These are phyloP conservation scores for Telmatherina bonti DNA, from an alignment of 2,797 vertebrate genomes.

Conservation along the genomic window DNA sequence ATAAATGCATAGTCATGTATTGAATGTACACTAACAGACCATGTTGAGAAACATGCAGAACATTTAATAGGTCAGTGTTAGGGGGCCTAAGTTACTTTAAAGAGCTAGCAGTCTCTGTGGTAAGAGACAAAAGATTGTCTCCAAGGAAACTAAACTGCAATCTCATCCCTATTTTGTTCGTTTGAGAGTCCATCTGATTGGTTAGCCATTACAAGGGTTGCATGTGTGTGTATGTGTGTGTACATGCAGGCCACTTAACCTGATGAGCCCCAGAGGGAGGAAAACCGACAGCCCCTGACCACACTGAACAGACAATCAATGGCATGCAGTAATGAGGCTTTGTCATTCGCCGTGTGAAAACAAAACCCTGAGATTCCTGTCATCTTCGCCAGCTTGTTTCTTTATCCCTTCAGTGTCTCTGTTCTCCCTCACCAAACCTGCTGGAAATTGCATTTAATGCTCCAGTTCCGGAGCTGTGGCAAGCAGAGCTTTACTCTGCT, in stretches of 20 bases:
- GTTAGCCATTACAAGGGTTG: slow-evolving; percentile 36
- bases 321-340: slow-evolving; percentile 46
- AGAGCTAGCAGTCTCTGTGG: slow-evolving; percentile 17
- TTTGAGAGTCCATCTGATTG: slow-evolving; percentile 53
- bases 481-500: slow-evolving; percentile 48
- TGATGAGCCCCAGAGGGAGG: slow-evolving; percentile 50
- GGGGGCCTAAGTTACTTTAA: slow-evolving; percentile 14
- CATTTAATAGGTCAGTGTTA: slow-evolving; percentile 8
- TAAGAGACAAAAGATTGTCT: slow-evolving; percentile 6
- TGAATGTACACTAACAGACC: background rate
- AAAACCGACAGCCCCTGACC: slow-evolving; percentile 20
- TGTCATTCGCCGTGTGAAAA: slow-evolving; percentile 53
- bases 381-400: slow-evolving; percentile 46
- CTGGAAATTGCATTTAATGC: slow-evolving; percentile 82
- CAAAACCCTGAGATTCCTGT: slow-evolving; percentile 43
- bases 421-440: slow-evolving; percentile 59
- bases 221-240: slow-evolving; percentile 33
- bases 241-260: slow-evolving; percentile 45
- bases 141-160: slow-evolving; percentile 41
- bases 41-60: background rate
- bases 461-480: slow-evolving; percentile 72
- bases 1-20: slow-evolving; percentile 24
- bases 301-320: slow-evolving; percentile 34
- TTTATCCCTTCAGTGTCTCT: slow-evolving; percentile 44
- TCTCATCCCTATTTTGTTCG: slow-evolving; percentile 34